A percentile compares a stretch with the other conserved stretches of the same genome.
Evolutionary conservation across 2,888 invertebrate genomes (phyloP).

Genomic region (Anagyrus pseudococci): DNA sequence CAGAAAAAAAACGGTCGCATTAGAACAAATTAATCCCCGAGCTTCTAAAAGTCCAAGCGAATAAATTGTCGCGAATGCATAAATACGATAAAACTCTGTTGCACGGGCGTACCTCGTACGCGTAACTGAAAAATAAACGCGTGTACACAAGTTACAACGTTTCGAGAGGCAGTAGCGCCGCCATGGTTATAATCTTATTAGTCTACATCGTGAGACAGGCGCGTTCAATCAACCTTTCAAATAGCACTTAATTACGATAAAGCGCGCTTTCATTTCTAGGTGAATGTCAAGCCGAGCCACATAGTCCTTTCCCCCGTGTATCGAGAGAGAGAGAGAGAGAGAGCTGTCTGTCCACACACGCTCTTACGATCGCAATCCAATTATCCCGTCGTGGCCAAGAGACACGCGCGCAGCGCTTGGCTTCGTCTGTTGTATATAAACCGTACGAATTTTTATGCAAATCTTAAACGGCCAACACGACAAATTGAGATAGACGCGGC

Average conservation of each 20-base stretch:
- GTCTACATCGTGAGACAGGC: too few relatives aligned
- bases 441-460: slow-evolving; percentile 30
- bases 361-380: slow-evolving; percentile 11
- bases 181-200: neutral
- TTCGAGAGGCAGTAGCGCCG: neutral
- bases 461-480: neutral
- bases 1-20: too few relatives aligned
- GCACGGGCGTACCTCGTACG: too few relatives aligned
- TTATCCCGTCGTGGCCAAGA: neutral
- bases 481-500: neutral
- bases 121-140: too few relatives aligned
- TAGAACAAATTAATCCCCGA: too few relatives aligned
- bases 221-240: slow-evolving; percentile 8
- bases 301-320: slow-evolving; percentile 24
- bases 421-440: neutral
- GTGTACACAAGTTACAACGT: neutral
- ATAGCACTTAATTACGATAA: slow-evolving; percentile 15
- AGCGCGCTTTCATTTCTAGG: slow-evolving; percentile 24
- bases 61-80: too few relatives aligned
- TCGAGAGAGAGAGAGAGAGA: too few relatives aligned
- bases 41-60: too few relatives aligned
- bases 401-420: neutral
- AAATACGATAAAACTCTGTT: too few relatives aligned
- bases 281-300: slow-evolving; percentile 22
- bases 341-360: neutral